Conservation (phyloP, 2,888 invertebrate species). For the Sphaerophoria taeniata region DNA sequence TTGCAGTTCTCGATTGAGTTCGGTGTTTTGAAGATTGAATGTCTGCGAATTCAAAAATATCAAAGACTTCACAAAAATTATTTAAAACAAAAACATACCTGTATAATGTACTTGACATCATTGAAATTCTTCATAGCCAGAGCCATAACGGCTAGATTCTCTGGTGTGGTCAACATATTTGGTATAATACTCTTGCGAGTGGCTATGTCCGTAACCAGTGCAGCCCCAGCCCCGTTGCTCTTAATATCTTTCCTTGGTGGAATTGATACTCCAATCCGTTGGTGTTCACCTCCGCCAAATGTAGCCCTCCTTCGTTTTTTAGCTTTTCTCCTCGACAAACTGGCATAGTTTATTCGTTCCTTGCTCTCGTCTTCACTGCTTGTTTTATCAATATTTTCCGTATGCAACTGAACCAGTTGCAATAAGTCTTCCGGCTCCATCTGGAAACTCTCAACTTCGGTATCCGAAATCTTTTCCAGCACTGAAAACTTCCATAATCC, state of each 20-base stretch:
- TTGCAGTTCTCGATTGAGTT: slow-evolving; percentile 87
- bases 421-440: slow-evolving; percentile 79
- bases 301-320: slow-evolving; percentile 79
- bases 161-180: slow-evolving; percentile 89
- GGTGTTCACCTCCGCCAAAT: slow-evolving; percentile 77
- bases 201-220: slow-evolving; percentile 31
- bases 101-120: slow-evolving; percentile 90
- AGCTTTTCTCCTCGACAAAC: slow-evolving; percentile 79
- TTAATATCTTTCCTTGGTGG: slow-evolving; percentile 25
- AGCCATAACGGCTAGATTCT: slow-evolving; percentile 90
- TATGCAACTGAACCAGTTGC: slow-evolving; percentile 79
- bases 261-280: slow-evolving; percentile 40
- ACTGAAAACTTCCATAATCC: slow-evolving; percentile 81
- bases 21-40: slow-evolving; percentile 87
- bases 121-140: slow-evolving; percentile 89
- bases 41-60: slow-evolving; percentile 84
- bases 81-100: slow-evolving; percentile 84
- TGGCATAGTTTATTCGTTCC: slow-evolving; percentile 78
- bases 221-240: slow-evolving; percentile 8
- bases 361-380: slow-evolving; percentile 81
- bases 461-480: slow-evolving; percentile 78
- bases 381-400: slow-evolving; percentile 77
- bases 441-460: slow-evolving; percentile 65
- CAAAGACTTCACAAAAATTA: neutral
- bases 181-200: slow-evolving; percentile 78